Evolutionary conservation across 1,140 invertebrate species (phyloP), one percentile per base, ranked within the genome.

Genomic region (Battus philenor): DNA sequence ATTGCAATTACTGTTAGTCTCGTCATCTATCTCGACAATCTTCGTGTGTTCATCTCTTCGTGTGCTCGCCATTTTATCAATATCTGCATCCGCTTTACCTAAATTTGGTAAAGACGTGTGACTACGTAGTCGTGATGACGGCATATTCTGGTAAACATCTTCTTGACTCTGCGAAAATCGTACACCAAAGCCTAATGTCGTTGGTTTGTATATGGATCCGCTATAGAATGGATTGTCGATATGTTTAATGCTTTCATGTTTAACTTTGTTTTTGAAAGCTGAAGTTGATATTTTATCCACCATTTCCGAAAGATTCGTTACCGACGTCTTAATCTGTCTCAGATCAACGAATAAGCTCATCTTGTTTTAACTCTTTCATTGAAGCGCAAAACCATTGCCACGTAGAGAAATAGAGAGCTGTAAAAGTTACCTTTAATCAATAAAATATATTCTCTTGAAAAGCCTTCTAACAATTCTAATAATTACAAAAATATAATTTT

Each of bases 271-370:
- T 59, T 79, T 81, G n/a, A 34, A 44, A 11, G 69, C 60, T 10
- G 65, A 59, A 7, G 60, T 59, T 13, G 81, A 80, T 67, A 85
- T 80, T 55, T 81, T 82, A 49, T 85, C 81, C 13, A 85, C 81
- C 81, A 85, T 83, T 29, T 79, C 77, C 2, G 81, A 85, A 3
- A 85, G 67, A 43, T 78, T 85, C 53, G 70, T 74, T 41, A 85
- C 79, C 26, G 81, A 85, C 27, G 77, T 69, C 50, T 78, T 83
- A 31, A 85, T 81, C 44, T 78, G 81, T 39, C 81, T 63, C 43
- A 85, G 70, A 58, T 85, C 78, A 46, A 85, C 78, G 52, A 85
- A 85, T 55, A 85, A 68, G 60, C 81, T 85, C 81, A 85, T 85
- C 45, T 13, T 67, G 48, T 16, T n/a, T n/a, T n/a, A n/a, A n/a